Percentiles rank a stretch among this genome's conserved stretches.
These are phyloP conservation scores for Ptychadena robeensis DNA, from an alignment of 2,797 vertebrate species.

Conservation along the genomic window DNA sequence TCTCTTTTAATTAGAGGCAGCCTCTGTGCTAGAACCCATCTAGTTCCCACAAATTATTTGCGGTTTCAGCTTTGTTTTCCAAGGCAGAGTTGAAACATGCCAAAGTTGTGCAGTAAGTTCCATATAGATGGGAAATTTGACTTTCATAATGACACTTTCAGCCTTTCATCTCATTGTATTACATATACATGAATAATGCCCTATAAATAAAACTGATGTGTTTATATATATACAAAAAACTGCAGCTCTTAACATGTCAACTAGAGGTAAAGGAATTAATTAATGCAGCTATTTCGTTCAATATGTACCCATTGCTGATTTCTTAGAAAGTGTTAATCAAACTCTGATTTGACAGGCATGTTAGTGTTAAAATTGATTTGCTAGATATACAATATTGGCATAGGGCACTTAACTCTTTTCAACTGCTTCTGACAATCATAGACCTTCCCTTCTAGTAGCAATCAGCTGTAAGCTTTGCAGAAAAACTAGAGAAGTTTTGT, in stretches of 20 bases:
- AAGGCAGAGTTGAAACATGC: constrained; percentile 53
- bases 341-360: too few species aligned
- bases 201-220: constrained; percentile 5
- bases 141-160: constrained; percentile 1
- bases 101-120: constrained; percentile 33
- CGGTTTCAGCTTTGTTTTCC: constrained; percentile 44
- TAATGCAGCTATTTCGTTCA: neutral
- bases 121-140: constrained; percentile 32
- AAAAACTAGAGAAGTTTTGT: too few species aligned
- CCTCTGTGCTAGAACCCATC: constrained; percentile 18
- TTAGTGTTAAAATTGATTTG: too few species aligned
- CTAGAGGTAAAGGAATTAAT: neutral
- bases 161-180: constrained; percentile 13
- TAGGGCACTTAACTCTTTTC: too few species aligned
- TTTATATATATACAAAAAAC: neutral
- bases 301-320: neutral
- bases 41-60: constrained; percentile 32
- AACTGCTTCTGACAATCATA: too few species aligned
- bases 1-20: constrained; percentile 32
- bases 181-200: constrained; percentile 48
- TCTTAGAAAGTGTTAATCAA: neutral
- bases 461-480: too few species aligned
- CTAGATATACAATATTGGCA: too few species aligned
- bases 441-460: too few species aligned
- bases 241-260: neutral